These are phyloP conservation scores for Heloderma charlesbogerti DNA, from an alignment of 2,113 vertebrate genomes.

Conservation along the genomic window DNA sequence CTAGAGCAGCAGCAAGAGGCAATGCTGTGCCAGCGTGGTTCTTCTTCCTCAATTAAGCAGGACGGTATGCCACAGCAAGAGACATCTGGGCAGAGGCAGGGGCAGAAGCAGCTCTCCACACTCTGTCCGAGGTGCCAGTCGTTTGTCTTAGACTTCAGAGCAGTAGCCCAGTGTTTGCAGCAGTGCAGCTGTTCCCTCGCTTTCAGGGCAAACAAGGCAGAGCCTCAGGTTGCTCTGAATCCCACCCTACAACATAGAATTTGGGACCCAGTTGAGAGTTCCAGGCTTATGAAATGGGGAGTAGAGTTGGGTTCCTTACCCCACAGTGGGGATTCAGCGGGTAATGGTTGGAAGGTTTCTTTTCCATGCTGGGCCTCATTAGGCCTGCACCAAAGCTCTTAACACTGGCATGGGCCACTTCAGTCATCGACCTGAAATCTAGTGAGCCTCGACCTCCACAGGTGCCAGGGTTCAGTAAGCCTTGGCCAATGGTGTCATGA, in stretches of 20 bases:
- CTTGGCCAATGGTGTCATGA: too few species aligned
- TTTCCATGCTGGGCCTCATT: neutral
- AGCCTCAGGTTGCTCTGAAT: too few species aligned
- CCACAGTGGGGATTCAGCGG: neutral
- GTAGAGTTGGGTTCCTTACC: neutral
- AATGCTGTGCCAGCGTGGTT: neutral
- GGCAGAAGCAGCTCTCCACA: too few species aligned
- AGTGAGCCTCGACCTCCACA: neutral
- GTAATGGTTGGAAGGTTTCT: neutral
- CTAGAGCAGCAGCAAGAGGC: too few species aligned
- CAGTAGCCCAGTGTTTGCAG: too few species aligned
- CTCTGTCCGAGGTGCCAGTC: too few species aligned
- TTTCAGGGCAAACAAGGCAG: too few species aligned
- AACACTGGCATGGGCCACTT: neutral
- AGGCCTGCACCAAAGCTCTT: neutral
- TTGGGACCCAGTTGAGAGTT: neutral
- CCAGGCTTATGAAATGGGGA: neutral
- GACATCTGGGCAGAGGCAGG: neutral
- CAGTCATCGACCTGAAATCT: neutral
- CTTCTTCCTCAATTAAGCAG: neutral
- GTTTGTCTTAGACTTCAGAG: too few species aligned
- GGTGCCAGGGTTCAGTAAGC: neutral
- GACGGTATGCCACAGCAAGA: too few species aligned
- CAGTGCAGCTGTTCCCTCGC: too few species aligned
- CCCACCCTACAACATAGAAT: too few species aligned